Evolutionary conservation across 2,797 vertebrate genomes (phyloP), one percentile per base, ranked within the genome.

Genomic region (Protonibea diacanthus): DNA sequence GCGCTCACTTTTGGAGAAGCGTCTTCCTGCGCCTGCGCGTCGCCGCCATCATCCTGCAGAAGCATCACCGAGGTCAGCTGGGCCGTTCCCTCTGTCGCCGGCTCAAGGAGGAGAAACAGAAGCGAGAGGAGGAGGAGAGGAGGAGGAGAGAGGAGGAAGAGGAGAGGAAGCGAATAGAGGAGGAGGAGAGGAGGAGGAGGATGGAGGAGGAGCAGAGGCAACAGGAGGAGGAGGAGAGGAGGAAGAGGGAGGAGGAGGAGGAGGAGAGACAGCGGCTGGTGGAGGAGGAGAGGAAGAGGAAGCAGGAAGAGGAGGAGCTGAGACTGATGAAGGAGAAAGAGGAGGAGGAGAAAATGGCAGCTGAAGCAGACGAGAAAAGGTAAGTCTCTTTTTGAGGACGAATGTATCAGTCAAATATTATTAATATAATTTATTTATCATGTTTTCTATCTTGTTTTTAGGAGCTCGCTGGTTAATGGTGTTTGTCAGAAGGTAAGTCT

Each of bases 1-100:
- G 97, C 0, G 96, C 97, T 0, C 93, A 96, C 89, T 97, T 95
- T 91, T 97, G 96, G 96, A 95, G 96, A 76, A 93, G 93, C 3
- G 74, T 78, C 48, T 96, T 96, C 91, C 91, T 96, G 79, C 94
- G 90, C 2, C 89, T 97, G 81, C 97, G 96, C 70, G 70, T 88
- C 0, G 95, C 97, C 1, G 84, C 96, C 0, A 7, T 97, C 76
- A 63, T 96, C 74, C 93, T 98, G 70, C 97, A 98, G 94, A 98
- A 96, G 75, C 95, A 98, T 88, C 95, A 90, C 86, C 92, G 97
- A 7, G 97, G 96, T 33, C 94, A 82, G 83, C 90, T 93, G 76
- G 96, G 96, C 18, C 96, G 97, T 12, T 85, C 86, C 53, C 90
- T 95, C 82, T 92, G 85, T 84, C 93, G 57, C 74, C 94, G 94